Base-by-base conservation (phyloP, 2,113 vertebrate genomes). In the Pangasianodon hypophthalmus region DNA sequence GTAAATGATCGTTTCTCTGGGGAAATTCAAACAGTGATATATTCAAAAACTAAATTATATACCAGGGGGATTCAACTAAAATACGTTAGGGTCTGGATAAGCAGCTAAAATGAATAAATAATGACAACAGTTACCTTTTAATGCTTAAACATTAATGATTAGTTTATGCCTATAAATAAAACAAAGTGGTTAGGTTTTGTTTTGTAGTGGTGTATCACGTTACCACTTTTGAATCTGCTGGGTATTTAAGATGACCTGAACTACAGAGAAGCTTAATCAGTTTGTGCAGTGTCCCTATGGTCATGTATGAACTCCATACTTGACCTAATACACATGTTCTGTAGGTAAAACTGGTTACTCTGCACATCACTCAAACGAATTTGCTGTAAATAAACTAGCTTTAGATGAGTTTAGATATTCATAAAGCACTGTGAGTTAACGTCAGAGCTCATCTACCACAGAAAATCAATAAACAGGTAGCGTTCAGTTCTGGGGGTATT, bases 391-490 rank as follows among this genome's bases (percentile, higher is more conserved):
- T 21, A 6, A 14, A 21, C 19, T 44, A 19, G 85, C 71, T 69
- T 56, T 16, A 88, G 19, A 67, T 1, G 3, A 52, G 14, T 77
- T 11, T 48, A 77, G 9, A 46, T 77, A 26, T 88, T 80, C 52
- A 88, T 80, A 21, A 32, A 67, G 54, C 86, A 73, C 69, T 80
- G 81, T 64, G 81, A 58, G 48, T 44, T 19, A 54, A 87, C n/a
- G 58, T 19, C n/a, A 8, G 11, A 64, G 50, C 41, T 60, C 7
- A 87, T 29, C 58, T 10, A 44, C 5, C 24, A 67, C 0, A 46
- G 10, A 48, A 79, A 48, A 37, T 84, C 16, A 58, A 41, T 84
- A 56, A 58, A 24, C 69, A 56, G 29, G 58, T 48, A 85, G 26
- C 1, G 41, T 24, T 11, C 44, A 48, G 44, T 6, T 79, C 44